phyloP scores from a whole-genome alignment of 2,113 vertebrate species.

The Sylvilagus bachmani region DNA sequence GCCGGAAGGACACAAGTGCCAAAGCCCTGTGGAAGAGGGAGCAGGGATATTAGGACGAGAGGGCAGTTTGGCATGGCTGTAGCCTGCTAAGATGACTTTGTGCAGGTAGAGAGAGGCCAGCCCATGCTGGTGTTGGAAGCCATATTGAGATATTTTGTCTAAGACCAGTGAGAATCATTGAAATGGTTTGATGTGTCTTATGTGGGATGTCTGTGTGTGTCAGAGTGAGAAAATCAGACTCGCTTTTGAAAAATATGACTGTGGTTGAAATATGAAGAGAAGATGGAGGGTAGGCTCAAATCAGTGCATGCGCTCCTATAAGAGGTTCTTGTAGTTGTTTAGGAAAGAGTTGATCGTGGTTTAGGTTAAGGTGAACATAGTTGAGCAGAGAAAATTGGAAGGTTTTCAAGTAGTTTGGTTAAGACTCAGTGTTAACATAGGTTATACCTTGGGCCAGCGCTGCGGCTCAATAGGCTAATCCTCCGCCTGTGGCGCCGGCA shows the following conservation, averaged over 20 bases:
- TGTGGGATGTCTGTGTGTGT: not conserved
- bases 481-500: too few species aligned
- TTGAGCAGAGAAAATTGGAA: not conserved
- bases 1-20: not conserved
- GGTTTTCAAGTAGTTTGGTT: not conserved
- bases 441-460: too few species aligned
- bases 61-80: not conserved
- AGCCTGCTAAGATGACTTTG: too few species aligned
- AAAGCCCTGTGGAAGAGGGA: not conserved
- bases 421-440: not conserved
- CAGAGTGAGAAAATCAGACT: not conserved
- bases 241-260: conserved; percentile 5
- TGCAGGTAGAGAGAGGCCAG: not conserved
- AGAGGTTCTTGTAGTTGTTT: not conserved
- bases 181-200: not conserved
- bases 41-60: fast-evolving
- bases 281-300: not conserved
- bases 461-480: too few species aligned
- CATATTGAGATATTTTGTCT: not conserved
- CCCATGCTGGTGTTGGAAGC: not conserved
- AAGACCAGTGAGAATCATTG: not conserved
- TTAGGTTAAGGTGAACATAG: not conserved
- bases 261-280: not conserved
- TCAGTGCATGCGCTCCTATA: not conserved
- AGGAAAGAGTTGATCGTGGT: not conserved